These are phyloP conservation scores for pig (Sus scrofa) DNA, from an alignment of 2,113 vertebrate species.

Conservation along the genomic window T2T-Sscrofa CM000826.6:88930001-88930500, in stretches of 20 bases:
- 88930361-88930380: neutral
- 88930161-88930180: too few species aligned
- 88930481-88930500: neutral
- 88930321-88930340: neutral
- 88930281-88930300: neutral
- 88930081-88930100: too few species aligned
- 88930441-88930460: neutral
- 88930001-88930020: too few species aligned
- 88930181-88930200: too few species aligned
- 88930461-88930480: neutral
- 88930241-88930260: neutral
- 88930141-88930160: too few species aligned
- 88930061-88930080: too few species aligned
- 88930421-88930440: neutral
- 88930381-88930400: neutral
- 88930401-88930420: neutral
- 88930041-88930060: too few species aligned
- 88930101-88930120: too few species aligned
- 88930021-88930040: too few species aligned
- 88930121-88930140: too few species aligned
- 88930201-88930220: neutral
- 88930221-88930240: neutral
- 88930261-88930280: neutral
- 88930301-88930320: neutral
- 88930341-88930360: constrained; percentile 45